A percentile compares a stretch with the other conserved stretches of the same genome.
phyloP scores from a whole-genome alignment of 2,888 invertebrate species.

The Drosophila affinis region DNA sequence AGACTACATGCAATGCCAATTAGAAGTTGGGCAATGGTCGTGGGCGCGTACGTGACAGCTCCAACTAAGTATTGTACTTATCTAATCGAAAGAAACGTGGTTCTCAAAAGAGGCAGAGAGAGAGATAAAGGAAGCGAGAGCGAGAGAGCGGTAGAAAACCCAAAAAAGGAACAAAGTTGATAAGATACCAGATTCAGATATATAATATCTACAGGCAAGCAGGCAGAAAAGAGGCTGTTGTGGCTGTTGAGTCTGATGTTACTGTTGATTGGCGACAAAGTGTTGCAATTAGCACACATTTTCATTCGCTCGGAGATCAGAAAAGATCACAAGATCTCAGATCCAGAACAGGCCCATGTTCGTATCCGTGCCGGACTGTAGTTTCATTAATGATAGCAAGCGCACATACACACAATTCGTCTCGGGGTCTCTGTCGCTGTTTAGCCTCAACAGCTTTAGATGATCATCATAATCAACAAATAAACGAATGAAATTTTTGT shows the following conservation, averaged over 20 bases:
- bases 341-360: background rate
- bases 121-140: no score
- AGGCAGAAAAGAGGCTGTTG: conserved; percentile 24
- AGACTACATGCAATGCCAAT: conserved; percentile 67
- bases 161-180: conserved; percentile 9
- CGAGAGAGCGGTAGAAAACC: background rate
- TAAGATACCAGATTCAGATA: conserved; percentile 27
- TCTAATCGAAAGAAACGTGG: conserved; percentile 57
- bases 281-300: conserved; percentile 73
- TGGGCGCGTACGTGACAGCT: conserved; percentile 38
- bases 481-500: conserved; percentile 25
- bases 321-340: conserved; percentile 36
- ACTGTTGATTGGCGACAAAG: conserved; percentile 60
- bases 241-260: conserved; percentile 2
- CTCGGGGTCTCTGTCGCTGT: conserved; percentile 8
- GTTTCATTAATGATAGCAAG: conserved; percentile 47
- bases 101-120: background rate
- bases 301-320: conserved; percentile 40
- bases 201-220: conserved; percentile 7
- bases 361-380: conserved; percentile 22
- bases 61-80: conserved; percentile 38
- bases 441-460: conserved; percentile 27
- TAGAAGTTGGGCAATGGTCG: conserved; percentile 64
- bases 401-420: conserved; percentile 32
- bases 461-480: conserved; percentile 45